Evolutionary conservation across 2,797 vertebrate species (phyloP).

Genomic region (Cercopithecus mitis): DNA sequence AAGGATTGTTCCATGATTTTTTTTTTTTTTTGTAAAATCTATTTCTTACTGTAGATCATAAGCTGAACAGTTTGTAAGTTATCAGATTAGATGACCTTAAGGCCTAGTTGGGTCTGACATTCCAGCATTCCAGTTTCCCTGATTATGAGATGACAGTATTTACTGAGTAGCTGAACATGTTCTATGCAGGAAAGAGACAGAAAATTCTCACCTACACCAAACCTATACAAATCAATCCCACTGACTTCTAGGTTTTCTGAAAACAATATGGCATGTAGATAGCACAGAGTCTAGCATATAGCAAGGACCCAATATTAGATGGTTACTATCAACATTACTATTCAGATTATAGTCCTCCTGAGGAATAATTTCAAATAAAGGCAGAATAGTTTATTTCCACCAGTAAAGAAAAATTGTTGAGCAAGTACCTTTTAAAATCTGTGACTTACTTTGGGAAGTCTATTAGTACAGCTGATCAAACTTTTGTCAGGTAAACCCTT

Average conservation of each 20-base stretch:
- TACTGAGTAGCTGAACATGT: neutral
- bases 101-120: constrained; percentile 5
- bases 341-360: neutral
- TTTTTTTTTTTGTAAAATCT: constrained; percentile 34
- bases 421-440: neutral
- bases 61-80: constrained; percentile 30
- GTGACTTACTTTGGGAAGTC: constrained; percentile 56
- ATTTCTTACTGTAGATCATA: neutral
- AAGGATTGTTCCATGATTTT: neutral
- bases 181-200: neutral
- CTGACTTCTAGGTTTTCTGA: neutral
- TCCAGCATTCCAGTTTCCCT: neutral
- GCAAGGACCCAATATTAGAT: neutral
- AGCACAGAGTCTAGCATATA: neutral
- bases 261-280: neutral
- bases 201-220: neutral
- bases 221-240: neutral
- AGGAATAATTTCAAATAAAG: neutral
- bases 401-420: constrained; percentile 26
- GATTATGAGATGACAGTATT: neutral
- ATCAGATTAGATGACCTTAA: neutral
- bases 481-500: constrained; percentile 36
- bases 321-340: neutral
- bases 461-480: neutral
- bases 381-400: neutral